A percentile compares a stretch with the other conserved stretches of the same genome.
These are phyloP conservation scores for Yponomeuta malinellus DNA, from an alignment of 2,888 invertebrate species.

Conservation along the genomic window DNA sequence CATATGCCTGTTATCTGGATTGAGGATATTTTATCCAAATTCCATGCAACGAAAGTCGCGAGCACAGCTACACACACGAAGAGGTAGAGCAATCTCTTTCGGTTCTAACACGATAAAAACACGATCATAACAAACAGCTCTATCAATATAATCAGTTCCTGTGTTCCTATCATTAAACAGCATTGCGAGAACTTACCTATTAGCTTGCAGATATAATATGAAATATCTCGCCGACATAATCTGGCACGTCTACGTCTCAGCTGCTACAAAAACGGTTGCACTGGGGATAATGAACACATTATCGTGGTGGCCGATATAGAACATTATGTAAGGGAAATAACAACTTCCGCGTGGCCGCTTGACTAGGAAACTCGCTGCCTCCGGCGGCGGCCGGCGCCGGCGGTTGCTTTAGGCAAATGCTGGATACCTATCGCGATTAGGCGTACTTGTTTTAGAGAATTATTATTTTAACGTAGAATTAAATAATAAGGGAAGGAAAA, in stretches of 20 bases:
- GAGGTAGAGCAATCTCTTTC: too few species aligned
- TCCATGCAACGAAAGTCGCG: too few species aligned
- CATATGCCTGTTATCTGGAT: too few species aligned
- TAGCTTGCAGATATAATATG: neutral
- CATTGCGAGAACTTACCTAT: neutral
- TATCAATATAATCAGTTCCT: conserved; percentile 1
- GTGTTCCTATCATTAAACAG: neutral
- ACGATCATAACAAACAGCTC: neutral
- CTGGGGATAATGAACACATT: conserved; percentile 21
- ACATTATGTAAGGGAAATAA: conserved; percentile 12
- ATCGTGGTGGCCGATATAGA: conserved; percentile 19
- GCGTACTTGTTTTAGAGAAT: too few species aligned
- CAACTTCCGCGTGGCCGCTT: conserved; percentile 34
- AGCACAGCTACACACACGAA: too few species aligned
- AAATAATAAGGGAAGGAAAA: too few species aligned
- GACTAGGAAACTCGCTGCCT: conserved; percentile 7
- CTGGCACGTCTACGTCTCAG: neutral
- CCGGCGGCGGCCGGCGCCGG: neutral
- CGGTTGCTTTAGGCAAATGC: neutral
- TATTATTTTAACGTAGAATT: too few species aligned
- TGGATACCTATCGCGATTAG: neutral
- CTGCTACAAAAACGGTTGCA: neutral
- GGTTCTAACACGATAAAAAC: too few species aligned
- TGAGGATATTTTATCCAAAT: too few species aligned
- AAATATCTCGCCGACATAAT: neutral